Percentiles rank a stretch among this genome's conserved stretches.
Conservation (phyloP, 2,888 invertebrate species). For the Drosophila pseudotalamancana region DNA sequence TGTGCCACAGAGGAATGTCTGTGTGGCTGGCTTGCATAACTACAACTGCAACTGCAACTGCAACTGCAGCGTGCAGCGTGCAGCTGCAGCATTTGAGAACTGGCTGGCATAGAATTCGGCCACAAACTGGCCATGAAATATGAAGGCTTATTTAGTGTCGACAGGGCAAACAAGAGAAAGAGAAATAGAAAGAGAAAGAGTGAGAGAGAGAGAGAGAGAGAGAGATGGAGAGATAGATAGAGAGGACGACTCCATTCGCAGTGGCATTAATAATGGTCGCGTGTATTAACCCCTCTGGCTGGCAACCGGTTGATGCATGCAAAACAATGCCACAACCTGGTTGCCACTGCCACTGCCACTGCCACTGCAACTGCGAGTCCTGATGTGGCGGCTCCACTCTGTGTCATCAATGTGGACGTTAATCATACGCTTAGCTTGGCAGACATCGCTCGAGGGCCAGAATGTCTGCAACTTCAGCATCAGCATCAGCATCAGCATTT, state of each 20-base stretch:
- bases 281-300: conserved; percentile 60
- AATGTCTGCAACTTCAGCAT: conserved; percentile 9
- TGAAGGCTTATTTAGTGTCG: conserved; percentile 80
- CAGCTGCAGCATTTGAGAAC: conserved; percentile 37
- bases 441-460: conserved; percentile 55
- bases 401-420: conserved; percentile 78
- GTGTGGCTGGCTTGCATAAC: conserved; percentile 69
- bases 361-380: neutral
- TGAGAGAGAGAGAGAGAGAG: neutral
- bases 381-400: conserved; percentile 21
- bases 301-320: conserved; percentile 76
- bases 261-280: conserved; percentile 61
- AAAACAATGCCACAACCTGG: conserved; percentile 61
- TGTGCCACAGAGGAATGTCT: conserved; percentile 56
- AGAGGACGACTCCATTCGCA: conserved; percentile 48
- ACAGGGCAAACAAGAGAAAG: conserved; percentile 46
- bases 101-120: conserved; percentile 72
- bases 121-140: conserved; percentile 70
- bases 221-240: neutral
- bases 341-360: conserved; percentile 33
- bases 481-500: conserved; percentile 3
- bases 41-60: conserved; percentile 10
- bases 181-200: too few relatives aligned
- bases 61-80: conserved; percentile 15
- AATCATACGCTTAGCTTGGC: conserved; percentile 77